Base-by-base conservation (phyloP, 1,140 invertebrate genomes). In the Nephotettix cincticeps region DNA sequence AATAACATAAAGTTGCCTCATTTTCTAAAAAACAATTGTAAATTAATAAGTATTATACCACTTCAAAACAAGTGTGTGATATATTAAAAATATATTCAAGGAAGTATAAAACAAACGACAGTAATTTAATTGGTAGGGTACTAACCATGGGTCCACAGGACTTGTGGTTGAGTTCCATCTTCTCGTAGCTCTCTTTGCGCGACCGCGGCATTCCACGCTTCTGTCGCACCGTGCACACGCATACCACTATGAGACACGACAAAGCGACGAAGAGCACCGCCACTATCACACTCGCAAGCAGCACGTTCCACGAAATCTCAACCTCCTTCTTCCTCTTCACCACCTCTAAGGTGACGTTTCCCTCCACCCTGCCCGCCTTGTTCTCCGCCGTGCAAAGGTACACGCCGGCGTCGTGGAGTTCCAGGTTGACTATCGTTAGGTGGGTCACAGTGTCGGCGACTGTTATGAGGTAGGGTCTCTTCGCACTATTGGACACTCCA, bases 341-440 rank as follows among this genome's bases (percentile, higher is more conserved):
- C 36, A 93, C 86, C 1, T 85, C 83, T 70, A 93, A 81, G 45
- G 86, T 90, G 23, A 93, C 87, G 75, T 87, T 87, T 32, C 88
- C 87, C 79, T 91, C 87, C 0, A 86, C 87, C 74, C 85, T 86
- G 0, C 91, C 91, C 9, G 91, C 92, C 30, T 88, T 86, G 78
- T 93, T 94, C 78, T 91, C 90, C 0, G 91, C 91, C 23, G 85
- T 84, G 77, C 92, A 94, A 9, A 85, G 86, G 78, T 92, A 93
- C 17, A 86, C 81, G 28, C 91, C 91, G 23, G 89, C 85, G 79
- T 94, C 91, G 78, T 88, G 86, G 36, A 86, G 77, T 69, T 90
- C 89, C 0, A 87, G 86, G 19, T 86, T 86, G 65, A 87, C 84
- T 69, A 94, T 89, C 1, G 88, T 92, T 75, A 94, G 80, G 78